These are phyloP conservation scores for Brachionus angularis DNA, from an alignment of 1,140 invertebrate species.

Conservation along the genomic window DNA sequence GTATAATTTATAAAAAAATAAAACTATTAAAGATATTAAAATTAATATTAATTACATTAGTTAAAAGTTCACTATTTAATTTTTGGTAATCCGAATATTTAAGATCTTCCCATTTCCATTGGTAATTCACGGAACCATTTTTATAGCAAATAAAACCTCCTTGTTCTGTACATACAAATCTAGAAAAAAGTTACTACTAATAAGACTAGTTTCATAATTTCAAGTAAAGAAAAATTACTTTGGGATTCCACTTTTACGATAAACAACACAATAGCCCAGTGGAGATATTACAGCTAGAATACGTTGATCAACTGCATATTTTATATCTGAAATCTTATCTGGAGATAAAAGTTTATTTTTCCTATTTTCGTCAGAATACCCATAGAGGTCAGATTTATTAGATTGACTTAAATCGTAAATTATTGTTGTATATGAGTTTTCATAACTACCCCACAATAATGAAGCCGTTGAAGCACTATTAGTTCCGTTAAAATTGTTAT, in stretches of 20 bases:
- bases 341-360: too few relatives aligned
- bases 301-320: not conserved
- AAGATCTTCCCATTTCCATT: slow-evolving; percentile 40
- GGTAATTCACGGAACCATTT: slow-evolving; percentile 13
- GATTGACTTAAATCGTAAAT: slow-evolving; percentile 28
- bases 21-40: not conserved
- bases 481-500: not conserved
- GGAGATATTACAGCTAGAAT: slow-evolving; percentile 6
- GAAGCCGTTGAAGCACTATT: not conserved
- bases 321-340: too few relatives aligned
- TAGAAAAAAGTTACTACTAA: not conserved
- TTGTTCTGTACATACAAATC: slow-evolving; percentile 41
- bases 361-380: too few relatives aligned
- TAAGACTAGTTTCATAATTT: not conserved
- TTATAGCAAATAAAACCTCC: slow-evolving; percentile 20
- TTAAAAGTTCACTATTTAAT: not conserved
- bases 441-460: not conserved
- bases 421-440: slow-evolving; percentile 13
- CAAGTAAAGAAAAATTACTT: not conserved
- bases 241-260: slow-evolving; percentile 8
- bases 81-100: slow-evolving; percentile 1
- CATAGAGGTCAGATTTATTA: too few relatives aligned
- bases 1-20: not conserved
- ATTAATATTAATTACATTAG: not conserved
- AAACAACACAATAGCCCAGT: slow-evolving; percentile 30